phyloP scores from a whole-genome alignment of 2,797 vertebrate species.

The Pelobates cultripes region DNA sequence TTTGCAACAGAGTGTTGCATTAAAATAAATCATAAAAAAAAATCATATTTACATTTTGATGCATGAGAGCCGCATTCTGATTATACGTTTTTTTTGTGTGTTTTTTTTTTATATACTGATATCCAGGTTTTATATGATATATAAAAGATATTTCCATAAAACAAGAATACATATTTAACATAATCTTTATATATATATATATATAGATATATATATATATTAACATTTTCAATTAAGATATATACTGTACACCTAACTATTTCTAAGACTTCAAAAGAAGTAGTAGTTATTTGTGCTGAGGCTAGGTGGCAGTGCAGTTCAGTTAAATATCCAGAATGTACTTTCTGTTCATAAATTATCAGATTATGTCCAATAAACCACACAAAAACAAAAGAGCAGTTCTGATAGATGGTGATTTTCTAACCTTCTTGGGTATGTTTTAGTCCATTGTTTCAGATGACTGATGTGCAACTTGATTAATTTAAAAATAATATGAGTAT shows the following conservation, averaged over 20 bases:
- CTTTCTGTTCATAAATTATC: slow-evolving; percentile 10
- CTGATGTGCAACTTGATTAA: neutral
- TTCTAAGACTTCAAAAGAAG: neutral
- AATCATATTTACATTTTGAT: too few relatives aligned
- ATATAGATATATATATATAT: too few relatives aligned
- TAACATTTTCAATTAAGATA: too few relatives aligned
- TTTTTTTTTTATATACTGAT: neutral
- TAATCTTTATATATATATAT: too few relatives aligned
- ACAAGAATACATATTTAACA: too few relatives aligned
- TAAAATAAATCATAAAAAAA: too few relatives aligned
- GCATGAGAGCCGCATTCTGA: neutral
- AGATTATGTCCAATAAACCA: slow-evolving; percentile 20
- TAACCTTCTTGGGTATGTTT: neutral
- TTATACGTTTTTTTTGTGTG: neutral
- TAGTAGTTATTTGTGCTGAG: slow-evolving; percentile 45
- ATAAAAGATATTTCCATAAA: too few relatives aligned
- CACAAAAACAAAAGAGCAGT: slow-evolving; percentile 15
- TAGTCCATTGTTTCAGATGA: neutral
- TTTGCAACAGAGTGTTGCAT: too few relatives aligned
- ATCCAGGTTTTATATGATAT: too few relatives aligned
- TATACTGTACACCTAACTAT: too few relatives aligned
- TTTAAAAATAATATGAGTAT: neutral
- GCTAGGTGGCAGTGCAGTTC: slow-evolving; percentile 76
- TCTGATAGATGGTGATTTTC: slow-evolving; percentile 21
- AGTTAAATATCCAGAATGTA: slow-evolving; percentile 62